Base-by-base conservation (phyloP, 2,113 vertebrate species). In the Daubentonia madagascariensis region DNA sequence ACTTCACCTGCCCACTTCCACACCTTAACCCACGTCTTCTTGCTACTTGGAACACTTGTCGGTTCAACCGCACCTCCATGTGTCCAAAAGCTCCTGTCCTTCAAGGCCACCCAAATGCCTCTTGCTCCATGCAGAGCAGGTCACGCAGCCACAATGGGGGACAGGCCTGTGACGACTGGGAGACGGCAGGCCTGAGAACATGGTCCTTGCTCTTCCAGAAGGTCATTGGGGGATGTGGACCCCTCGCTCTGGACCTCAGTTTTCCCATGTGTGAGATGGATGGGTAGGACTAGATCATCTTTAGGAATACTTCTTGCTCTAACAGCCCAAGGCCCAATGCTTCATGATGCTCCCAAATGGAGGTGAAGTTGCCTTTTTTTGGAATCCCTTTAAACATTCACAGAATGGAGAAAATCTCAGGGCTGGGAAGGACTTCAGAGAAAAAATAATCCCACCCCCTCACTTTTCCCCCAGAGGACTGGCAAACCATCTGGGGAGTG, bases 371-470 rank as follows among this genome's bases (percentile, higher is more conserved):
- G 80, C 35, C 52, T 85, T 94, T 83, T 85, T 32, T 28, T 20
- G 35, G 78, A 67, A 76, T 75, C 65, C 43, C 73, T 92, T 93
- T 59, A 95, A 95, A 87, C 68, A 89, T 75, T 86, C 89, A 96
- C 45, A 97, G 83, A 97, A 96, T 92, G 97, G 83, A 96, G 84
- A 97, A 94, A 96, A 97, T 96, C 73, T 96, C 63, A 45, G 95
- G 37, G n/a, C 86, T 80, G 95, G 94, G 92, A 97, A 96, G 65
- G 50, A 89, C 94, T 95, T 97, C 95, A 81, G 92, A 97, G 94
- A 75, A 91, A 88, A 84, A 57, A 57, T 32, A 96, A 91, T 83
- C 94, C 61, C 89, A 61, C 68, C n/a, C 40, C 45, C 45, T 92
- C 37, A 13, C 35, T 45, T 37, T 54, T 12, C 85, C 90, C 80